Conservation (phyloP, 2,113 vertebrate species). For the Uria aalge region DNA sequence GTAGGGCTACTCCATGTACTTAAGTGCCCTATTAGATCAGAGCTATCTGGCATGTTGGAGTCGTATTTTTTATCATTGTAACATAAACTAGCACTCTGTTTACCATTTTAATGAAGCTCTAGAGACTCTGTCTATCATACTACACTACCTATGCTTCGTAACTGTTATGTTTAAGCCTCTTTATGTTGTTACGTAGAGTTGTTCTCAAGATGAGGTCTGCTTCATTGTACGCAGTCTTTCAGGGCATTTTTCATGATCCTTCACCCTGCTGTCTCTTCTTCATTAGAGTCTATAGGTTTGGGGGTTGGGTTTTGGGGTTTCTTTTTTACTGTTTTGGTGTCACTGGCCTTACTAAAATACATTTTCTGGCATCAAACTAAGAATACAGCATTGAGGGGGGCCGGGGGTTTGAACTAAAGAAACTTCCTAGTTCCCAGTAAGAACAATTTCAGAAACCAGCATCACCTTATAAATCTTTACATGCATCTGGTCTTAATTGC, state of each 20-base stretch:
- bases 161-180: background rate
- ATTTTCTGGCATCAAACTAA: background rate
- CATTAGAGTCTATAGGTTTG: background rate
- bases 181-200: background rate
- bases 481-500: background rate
- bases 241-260: background rate
- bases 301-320: accelerated
- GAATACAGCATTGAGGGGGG: background rate
- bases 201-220: background rate
- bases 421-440: background rate
- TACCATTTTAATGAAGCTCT: background rate
- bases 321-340: background rate
- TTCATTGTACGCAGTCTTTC: background rate
- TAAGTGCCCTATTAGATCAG: background rate
- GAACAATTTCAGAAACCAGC: background rate
- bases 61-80: background rate
- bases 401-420: background rate
- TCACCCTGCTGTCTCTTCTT: background rate
- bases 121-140: background rate
- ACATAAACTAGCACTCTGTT: background rate
- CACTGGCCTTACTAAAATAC: background rate
- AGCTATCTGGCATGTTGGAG: background rate
- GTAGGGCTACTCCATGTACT: background rate
- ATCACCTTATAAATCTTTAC: background rate
- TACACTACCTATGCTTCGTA: background rate